A percentile compares a stretch with the other conserved stretches of the same genome.
Evolutionary conservation across 2,113 vertebrate genomes (phyloP).

Genomic region (Nyctereutes procyonoides): DNA sequence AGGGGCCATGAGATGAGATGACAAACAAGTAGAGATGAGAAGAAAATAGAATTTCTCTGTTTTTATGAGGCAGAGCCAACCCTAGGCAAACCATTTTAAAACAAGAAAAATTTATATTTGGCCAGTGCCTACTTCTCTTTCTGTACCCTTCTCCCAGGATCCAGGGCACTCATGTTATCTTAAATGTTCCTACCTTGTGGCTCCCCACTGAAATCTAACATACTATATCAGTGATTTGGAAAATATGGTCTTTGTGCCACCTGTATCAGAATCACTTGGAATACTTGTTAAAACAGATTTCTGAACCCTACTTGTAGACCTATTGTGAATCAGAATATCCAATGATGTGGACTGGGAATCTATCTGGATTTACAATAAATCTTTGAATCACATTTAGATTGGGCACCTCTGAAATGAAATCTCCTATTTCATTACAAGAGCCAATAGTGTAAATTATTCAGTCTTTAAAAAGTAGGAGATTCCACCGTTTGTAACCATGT

Average conservation of each 20-base stretch:
- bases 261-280: not conserved
- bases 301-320: not conserved
- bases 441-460: not conserved
- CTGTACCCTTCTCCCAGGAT: not conserved
- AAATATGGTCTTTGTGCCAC: not conserved
- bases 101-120: conserved; percentile 7
- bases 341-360: not conserved
- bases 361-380: not conserved
- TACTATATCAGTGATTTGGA: not conserved
- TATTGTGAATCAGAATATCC: not conserved
- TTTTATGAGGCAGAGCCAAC: not conserved
- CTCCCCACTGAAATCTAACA: not conserved
- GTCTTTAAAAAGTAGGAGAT: not conserved
- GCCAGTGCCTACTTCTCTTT: not conserved
- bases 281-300: not conserved
- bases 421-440: conserved; percentile 26
- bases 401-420: not conserved
- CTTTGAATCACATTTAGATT: not conserved
- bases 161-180: not conserved
- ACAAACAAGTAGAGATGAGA: not conserved
- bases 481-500: not conserved
- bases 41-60: not conserved
- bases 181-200: not conserved
- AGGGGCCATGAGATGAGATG: not conserved
- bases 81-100: conserved; percentile 3